phyloP scores from a whole-genome alignment of 2,888 invertebrate genomes.

The Dioctria linearis region DNA sequence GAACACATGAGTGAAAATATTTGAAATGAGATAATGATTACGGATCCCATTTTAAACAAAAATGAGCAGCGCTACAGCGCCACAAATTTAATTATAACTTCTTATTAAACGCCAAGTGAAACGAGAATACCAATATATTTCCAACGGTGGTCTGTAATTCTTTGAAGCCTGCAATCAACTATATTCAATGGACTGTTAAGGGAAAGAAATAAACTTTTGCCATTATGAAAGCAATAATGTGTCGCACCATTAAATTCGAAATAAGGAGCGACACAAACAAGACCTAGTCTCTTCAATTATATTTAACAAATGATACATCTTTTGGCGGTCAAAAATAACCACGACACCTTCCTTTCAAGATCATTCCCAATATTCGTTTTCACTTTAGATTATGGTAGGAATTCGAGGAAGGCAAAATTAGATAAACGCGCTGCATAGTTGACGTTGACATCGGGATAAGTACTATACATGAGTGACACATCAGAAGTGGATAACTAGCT shows the following conservation, averaged over 20 bases:
- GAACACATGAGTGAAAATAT: too few relatives aligned
- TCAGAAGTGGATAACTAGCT: conserved; percentile 13
- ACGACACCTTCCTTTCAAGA: background rate
- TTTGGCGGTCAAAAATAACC: background rate
- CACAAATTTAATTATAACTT: background rate
- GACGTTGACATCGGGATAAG: background rate
- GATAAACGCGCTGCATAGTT: background rate
- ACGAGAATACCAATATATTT: background rate
- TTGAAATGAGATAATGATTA: too few relatives aligned
- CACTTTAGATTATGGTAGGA: background rate
- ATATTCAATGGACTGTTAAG: conserved; percentile 5
- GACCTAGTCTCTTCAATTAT: background rate
- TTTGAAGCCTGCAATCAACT: conserved; percentile 2
- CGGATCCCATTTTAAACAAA: too few relatives aligned
- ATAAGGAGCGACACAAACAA: background rate
- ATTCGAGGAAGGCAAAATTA: background rate
- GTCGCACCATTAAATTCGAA: background rate
- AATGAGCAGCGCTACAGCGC: background rate
- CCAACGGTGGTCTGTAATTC: background rate
- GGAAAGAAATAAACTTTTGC: background rate
- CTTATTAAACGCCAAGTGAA: background rate
- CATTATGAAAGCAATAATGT: background rate
- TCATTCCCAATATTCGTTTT: background rate
- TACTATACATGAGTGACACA: background rate
- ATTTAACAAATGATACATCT: conserved; percentile 8